Conservation (phyloP, 2,797 vertebrate genomes). For the Mus caroli region DNA sequence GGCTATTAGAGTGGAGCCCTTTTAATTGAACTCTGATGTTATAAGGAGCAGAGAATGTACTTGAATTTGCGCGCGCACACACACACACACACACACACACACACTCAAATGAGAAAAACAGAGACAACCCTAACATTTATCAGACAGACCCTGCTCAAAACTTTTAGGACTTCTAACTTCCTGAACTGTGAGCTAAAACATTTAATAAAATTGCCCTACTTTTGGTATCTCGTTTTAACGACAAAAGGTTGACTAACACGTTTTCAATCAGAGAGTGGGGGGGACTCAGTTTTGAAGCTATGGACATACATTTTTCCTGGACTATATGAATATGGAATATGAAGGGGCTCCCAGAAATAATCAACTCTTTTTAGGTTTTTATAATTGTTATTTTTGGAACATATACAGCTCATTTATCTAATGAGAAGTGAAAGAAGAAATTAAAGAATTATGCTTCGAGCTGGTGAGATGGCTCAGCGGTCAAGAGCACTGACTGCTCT, state of each 20-base stretch:
- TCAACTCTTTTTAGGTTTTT: constrained; percentile 1
- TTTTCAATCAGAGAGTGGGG: not conserved
- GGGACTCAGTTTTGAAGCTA: constrained; percentile 24
- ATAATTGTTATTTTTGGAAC: constrained; percentile 52
- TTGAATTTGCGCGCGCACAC: not conserved
- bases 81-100: not conserved
- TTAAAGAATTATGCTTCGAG: not conserved
- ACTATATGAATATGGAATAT: not conserved
- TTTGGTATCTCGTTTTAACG: not conserved
- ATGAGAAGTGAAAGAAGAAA: constrained; percentile 48
- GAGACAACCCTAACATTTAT: not conserved
- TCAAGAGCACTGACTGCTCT: too few species aligned
- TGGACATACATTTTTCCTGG: not conserved
- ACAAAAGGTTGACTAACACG: not conserved
- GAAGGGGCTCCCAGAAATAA: not conserved
- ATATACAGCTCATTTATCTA: not conserved
- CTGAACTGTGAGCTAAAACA: not conserved
- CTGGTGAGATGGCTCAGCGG: too few species aligned
- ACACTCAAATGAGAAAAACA: not conserved
- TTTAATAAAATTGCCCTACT: not conserved
- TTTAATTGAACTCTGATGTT: not conserved
- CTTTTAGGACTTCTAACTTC: not conserved
- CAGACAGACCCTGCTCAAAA: not conserved
- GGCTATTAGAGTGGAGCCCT: not conserved
- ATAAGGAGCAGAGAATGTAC: not conserved